Conservation (phyloP, 2,113 vertebrate species). For the Haliaeetus leucogaster region DNA sequence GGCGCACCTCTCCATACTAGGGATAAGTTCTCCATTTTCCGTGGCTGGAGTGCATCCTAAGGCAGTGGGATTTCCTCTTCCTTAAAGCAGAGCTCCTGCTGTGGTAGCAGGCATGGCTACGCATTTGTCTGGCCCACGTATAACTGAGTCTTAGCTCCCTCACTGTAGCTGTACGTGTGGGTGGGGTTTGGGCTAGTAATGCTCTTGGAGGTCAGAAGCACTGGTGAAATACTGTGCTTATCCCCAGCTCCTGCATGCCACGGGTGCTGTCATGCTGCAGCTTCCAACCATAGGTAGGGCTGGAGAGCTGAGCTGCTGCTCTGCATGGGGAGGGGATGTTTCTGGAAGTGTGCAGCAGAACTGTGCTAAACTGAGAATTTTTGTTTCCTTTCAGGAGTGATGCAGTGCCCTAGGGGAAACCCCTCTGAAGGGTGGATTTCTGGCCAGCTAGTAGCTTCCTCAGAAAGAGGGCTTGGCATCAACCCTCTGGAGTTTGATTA, state of each 20-base stretch:
- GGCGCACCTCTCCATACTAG: background rate
- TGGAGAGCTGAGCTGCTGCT: background rate
- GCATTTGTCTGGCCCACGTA: background rate
- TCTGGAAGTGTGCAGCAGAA: background rate
- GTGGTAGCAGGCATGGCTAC: background rate
- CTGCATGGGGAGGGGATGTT: background rate
- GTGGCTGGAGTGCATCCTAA: background rate
- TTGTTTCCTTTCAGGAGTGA: background rate
- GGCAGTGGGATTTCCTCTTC: background rate
- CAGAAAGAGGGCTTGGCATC: background rate
- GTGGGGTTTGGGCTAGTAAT: background rate
- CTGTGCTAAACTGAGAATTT: background rate
- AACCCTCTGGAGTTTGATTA: background rate
- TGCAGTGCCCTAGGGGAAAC: background rate
- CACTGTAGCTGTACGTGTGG: fast-evolving
- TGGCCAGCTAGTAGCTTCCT: background rate
- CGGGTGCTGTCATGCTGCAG: background rate
- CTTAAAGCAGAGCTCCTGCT: background rate
- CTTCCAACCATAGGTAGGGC: background rate
- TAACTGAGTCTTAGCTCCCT: background rate
- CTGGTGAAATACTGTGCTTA: background rate
- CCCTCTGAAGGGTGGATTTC: background rate
- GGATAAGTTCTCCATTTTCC: background rate
- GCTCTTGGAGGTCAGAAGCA: background rate
- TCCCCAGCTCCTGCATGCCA: too few relatives aligned